Base-by-base conservation (phyloP, 1,140 invertebrate genomes). In the Diabrotica undecimpunctata region DNA sequence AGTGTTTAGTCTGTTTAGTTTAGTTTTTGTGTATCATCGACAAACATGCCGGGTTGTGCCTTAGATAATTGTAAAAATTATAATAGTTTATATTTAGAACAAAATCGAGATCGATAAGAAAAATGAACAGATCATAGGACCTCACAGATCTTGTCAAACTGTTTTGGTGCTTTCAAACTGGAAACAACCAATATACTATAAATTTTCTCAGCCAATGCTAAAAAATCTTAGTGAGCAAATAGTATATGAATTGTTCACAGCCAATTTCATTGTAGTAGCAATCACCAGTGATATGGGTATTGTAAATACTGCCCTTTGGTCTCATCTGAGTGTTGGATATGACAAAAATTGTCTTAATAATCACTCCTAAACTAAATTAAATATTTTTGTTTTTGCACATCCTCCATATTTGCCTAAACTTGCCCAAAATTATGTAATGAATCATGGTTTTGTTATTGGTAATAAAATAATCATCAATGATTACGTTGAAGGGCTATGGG, bases 141-240 rank as follows among this genome's bases (percentile, higher is more conserved):
- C 61, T 7, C 64, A 69, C 35, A 59, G 52, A 56, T 7, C 61
- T 13, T 69, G 67, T 46, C 66, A 50, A 52, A 58, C 11, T 8
- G 64, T n/a, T n/a, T n/a, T n/a, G n/a, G n/a, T n/a, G 13, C 11
- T 61, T 54, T 35, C 54, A 6, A 13, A 53, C 74, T 8, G 81
- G 84, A 72, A 78, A 36, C 59, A 61, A 46, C 59, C 3, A 6
- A 9, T 61, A n/a, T 61, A 46, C 37, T 61, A 61, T 50, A 11
- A 41, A 8, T 61, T 61, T 50, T 37, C 50, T 14, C 38, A 52
- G 39, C 36, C 59, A 8, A 62, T 54, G 61, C 54, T 13, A 12
- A 62, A 54, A 62, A 7, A 62, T 9, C 54, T 62, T 62, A 7
- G 54, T 36, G 37, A 53, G 12, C n/a, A 62, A 54, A 54, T 62